Conservation (phyloP, 2,797 vertebrate genomes). For the Alcedo quadribrachys region DNA sequence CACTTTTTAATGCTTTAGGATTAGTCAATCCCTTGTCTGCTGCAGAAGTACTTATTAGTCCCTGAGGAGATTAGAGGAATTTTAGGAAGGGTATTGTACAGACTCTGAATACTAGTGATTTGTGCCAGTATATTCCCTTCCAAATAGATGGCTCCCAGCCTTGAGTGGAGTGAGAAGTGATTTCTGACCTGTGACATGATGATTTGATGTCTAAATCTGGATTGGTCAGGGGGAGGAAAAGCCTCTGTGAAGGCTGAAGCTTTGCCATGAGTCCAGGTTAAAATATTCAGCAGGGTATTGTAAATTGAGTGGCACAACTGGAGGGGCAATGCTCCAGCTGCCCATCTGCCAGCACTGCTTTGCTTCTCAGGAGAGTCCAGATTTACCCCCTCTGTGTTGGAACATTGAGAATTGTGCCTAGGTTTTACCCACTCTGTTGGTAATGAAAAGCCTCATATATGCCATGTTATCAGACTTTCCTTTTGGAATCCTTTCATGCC, state of each 20-base stretch:
- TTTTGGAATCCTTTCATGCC: not conserved
- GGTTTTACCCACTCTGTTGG: not conserved
- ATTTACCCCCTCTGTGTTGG: not conserved
- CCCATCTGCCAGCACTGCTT: not conserved
- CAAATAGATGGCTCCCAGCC: not conserved
- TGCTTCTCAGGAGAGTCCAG: not conserved
- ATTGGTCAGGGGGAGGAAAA: not conserved
- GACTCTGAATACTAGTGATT: not conserved
- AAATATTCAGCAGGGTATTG: not conserved
- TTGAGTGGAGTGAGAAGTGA: not conserved
- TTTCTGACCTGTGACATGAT: not conserved
- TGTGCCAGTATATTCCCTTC: not conserved
- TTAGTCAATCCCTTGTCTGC: not conserved
- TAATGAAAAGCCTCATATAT: not conserved
- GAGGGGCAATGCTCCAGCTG: not conserved
- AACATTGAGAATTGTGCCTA: not conserved
- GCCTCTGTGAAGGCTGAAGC: not conserved
- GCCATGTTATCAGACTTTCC: not conserved
- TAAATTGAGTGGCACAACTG: not conserved
- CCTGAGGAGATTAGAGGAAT: not conserved
- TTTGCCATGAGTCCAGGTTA: not conserved
- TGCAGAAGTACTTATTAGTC: conserved; percentile 7
- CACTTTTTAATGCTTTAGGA: not conserved
- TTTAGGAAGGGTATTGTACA: not conserved
- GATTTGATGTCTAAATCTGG: conserved; percentile 5